Conservation (phyloP, 2,113 vertebrate genomes). For the Cathartes aura region DNA sequence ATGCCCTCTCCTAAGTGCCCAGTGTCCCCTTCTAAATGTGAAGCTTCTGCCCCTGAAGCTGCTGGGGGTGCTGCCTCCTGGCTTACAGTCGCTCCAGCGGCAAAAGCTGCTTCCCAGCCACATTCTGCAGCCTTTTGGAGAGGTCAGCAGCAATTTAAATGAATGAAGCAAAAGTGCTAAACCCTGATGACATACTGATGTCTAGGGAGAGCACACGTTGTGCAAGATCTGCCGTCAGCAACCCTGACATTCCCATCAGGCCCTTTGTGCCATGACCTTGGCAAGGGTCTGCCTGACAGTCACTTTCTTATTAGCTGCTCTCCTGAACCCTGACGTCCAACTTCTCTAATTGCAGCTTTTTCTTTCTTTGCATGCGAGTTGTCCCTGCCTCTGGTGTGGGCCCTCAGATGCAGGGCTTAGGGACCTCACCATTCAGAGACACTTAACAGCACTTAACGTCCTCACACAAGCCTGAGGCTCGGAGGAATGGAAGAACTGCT, state of each 20-base stretch:
- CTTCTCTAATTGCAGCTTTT: background rate
- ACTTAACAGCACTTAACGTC: background rate
- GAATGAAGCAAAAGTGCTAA: constrained; percentile 22
- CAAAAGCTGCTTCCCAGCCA: constrained; percentile 56
- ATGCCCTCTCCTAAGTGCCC: background rate
- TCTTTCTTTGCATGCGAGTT: background rate
- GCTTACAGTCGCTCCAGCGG: constrained; percentile 8
- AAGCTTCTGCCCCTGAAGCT: constrained; percentile 54
- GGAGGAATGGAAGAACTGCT: background rate
- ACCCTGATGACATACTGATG: background rate
- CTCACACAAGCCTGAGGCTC: background rate
- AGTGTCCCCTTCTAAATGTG: background rate
- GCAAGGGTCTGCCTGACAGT: background rate
- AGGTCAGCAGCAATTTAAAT: constrained; percentile 52
- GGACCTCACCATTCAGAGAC: background rate
- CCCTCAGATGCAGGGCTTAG: background rate
- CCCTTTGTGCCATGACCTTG: background rate
- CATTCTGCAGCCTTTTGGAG: constrained; percentile 41
- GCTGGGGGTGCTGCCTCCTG: constrained; percentile 38
- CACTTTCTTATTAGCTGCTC: background rate
- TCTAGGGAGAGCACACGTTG: background rate
- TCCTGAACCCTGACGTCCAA: background rate
- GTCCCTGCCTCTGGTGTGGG: background rate
- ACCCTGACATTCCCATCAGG: background rate
- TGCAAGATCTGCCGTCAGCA: background rate